Evolutionary conservation across 2,797 vertebrate species (phyloP), one percentile per base, ranked within the genome.

Genomic region (Ciconia nigra): DNA sequence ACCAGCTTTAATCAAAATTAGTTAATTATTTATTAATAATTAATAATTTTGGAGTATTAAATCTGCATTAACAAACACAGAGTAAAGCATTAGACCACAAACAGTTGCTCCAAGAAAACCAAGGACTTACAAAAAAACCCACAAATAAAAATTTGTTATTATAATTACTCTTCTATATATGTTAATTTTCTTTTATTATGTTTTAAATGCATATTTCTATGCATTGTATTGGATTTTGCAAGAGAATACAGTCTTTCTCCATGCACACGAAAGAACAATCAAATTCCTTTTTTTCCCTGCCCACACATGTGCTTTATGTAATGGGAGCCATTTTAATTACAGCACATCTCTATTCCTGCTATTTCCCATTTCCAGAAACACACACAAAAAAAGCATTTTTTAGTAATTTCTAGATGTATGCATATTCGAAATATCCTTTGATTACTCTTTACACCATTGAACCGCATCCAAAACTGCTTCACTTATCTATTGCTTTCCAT

Each of bases 61-160:
- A 89, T 16, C 49, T 72, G 58, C 62, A 65, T 92, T 89, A 72
- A 83, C 16, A 92, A 85, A 73, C 49, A 88, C 44, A 66, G 57
- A 95, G 39, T 83, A 92, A 94, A 31, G 74, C 15, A 57, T 89
- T 83, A 93, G 29, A 79, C 22, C 54, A 76, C 46, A 94, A 89
- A 83, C 8, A 58, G 67, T 89, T 93, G 72, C n/a, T 80, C 59
- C 15, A 89, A 91, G 47, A 94, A 95, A 95, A 79, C n/a, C 78
- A 83, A 83, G 70, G 44, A 91, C 82, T 94, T 95, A 52, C 1
- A 71, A 73, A 96, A 97, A 57, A 13, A 0, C 0, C 2, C 29
- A 95, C 55, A 96, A 72, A 70, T 72, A 94, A 78, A 96, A 69
- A 10, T 42, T 80, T 86, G 26, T 63, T 83, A 46, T 69, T 81